Percentiles rank a stretch among this genome's conserved stretches.
These are phyloP conservation scores for Drosophila mauritiana DNA, from an alignment of 1,140 invertebrate species.

Conservation along the genomic window DNA sequence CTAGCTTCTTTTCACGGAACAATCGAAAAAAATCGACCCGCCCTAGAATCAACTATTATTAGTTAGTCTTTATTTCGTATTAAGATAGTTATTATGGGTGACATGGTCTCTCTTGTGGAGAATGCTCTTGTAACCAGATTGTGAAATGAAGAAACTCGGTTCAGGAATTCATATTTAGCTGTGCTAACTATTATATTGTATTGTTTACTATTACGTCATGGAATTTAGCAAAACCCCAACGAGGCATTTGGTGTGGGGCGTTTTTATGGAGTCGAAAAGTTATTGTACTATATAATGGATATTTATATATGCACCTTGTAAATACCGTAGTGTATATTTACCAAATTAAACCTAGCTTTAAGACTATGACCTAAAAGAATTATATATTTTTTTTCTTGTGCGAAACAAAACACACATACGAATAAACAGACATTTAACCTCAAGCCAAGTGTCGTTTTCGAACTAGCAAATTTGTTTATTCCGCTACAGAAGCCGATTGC, in stretches of 20 bases:
- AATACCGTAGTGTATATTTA: conserved; percentile 50
- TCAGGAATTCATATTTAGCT: conserved; percentile 76
- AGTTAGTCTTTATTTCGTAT: conserved; percentile 56
- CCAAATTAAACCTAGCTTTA: conserved; percentile 38
- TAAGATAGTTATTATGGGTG: conserved; percentile 44
- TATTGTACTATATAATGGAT: conserved; percentile 57
- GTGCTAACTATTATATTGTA: conserved; percentile 62
- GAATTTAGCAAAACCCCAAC: conserved; percentile 18
- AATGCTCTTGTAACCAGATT: conserved; percentile 27
- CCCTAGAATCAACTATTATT: conserved; percentile 37
- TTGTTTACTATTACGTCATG: conserved; percentile 44
- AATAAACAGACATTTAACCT: conserved; percentile 39
- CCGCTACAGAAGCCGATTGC: conserved; percentile 42
- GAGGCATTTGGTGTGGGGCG: conserved; percentile 7
- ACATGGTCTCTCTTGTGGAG: conserved; percentile 37
- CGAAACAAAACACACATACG: conserved; percentile 63
- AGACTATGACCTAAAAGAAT: conserved; percentile 52
- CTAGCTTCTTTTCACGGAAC: background rate
- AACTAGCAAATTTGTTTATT: conserved; percentile 62
- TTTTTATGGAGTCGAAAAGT: conserved; percentile 31
- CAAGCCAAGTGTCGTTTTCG: conserved; percentile 29
- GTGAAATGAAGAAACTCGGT: conserved; percentile 56
- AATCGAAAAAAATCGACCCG: conserved; percentile 25
- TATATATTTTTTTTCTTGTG: conserved; percentile 67
- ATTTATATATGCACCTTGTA: conserved; percentile 57